Percentiles rank a stretch among this genome's conserved stretches.
Conservation (phyloP, 1,140 invertebrate genomes). For the Bombus cullumanus region DNA sequence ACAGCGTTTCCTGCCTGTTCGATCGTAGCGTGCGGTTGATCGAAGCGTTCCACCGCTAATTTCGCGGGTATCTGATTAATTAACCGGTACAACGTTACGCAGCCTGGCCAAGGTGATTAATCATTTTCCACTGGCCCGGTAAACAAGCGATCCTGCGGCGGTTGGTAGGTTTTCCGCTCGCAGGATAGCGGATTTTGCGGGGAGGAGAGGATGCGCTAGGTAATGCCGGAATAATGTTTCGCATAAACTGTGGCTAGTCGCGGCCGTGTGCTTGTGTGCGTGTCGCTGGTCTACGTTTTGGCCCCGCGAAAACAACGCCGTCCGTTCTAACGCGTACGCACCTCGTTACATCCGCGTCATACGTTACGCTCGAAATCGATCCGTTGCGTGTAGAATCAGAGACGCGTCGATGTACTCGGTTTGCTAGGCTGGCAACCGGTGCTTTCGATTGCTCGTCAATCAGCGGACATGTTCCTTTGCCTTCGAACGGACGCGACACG, state of each 20-base stretch:
- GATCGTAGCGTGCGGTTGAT: constrained; percentile 66
- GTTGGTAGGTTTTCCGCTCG: constrained; percentile 61
- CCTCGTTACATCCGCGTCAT: constrained; percentile 53
- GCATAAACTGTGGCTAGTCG: constrained; percentile 79
- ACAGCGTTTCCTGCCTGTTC: constrained; percentile 10
- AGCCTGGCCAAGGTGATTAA: constrained; percentile 71
- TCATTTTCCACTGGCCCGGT: constrained; percentile 71
- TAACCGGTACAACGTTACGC: constrained; percentile 71
- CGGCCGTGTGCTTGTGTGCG: constrained; percentile 4
- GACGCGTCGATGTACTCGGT: too few relatives aligned
- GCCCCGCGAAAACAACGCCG: constrained; percentile 53
- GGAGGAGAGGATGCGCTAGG: constrained; percentile 60
- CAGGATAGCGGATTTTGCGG: constrained; percentile 13
- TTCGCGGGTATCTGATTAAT: constrained; percentile 82
- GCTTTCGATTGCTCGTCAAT: neutral
- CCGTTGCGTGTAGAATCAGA: neutral
- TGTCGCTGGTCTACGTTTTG: neutral
- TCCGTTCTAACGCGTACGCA: constrained; percentile 55
- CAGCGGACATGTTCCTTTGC: too few relatives aligned
- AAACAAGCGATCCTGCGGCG: constrained; percentile 69
- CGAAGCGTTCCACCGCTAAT: constrained; percentile 75
- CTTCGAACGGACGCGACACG: neutral
- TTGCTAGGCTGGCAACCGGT: neutral
- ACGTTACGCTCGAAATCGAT: constrained; percentile 44
- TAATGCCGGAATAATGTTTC: constrained; percentile 81